Percentiles rank a stretch among this genome's conserved stretches.
Evolutionary conservation across 35 echinoderm and acorn worm genomes (phyloP).

Genomic region (Eucidaris tribuloides): DNA sequence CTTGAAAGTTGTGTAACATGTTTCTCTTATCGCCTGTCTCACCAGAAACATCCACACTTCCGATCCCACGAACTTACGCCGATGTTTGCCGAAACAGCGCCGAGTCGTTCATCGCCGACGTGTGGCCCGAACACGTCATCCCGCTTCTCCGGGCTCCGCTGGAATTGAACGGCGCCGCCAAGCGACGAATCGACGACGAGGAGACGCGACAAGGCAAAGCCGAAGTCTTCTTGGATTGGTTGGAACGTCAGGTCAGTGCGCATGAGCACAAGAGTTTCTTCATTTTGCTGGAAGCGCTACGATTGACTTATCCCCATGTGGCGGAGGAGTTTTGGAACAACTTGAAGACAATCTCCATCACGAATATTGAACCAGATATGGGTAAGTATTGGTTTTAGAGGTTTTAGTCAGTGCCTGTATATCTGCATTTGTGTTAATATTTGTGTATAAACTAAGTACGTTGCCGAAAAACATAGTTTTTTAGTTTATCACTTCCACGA

Average conservation of each 20-base stretch:
- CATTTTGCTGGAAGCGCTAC: not conserved
- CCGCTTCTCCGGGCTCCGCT: constrained; percentile 15
- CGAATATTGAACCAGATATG: not conserved
- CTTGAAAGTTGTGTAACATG: not conserved
- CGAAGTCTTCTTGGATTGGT: constrained; percentile 23
- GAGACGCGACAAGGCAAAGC: constrained; percentile 21
- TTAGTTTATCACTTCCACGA: too few relatives aligned
- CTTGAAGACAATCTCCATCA: constrained; percentile 16
- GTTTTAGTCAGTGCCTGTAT: too few relatives aligned
- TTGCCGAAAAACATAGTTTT: too few relatives aligned
- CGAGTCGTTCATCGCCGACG: constrained; percentile 17
- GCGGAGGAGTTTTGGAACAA: constrained; percentile 25
- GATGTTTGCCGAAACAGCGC: constrained; percentile 38
- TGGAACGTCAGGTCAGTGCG: constrained; percentile 6
- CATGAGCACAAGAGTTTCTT: constrained; percentile 31
- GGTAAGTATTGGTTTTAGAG: not conserved
- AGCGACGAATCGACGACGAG: not conserved
- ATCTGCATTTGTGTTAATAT: too few relatives aligned
- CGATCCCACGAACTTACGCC: constrained; percentile 14
- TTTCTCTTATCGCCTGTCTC: not conserved
- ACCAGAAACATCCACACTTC: not conserved
- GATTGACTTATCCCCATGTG: constrained; percentile 36
- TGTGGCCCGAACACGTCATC: constrained; percentile 29
- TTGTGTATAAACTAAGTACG: too few relatives aligned
- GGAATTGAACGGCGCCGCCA: not conserved